Evolutionary conservation across 2,797 vertebrate genomes (phyloP).

Genomic region (Aeoliscus strigatus): DNA sequence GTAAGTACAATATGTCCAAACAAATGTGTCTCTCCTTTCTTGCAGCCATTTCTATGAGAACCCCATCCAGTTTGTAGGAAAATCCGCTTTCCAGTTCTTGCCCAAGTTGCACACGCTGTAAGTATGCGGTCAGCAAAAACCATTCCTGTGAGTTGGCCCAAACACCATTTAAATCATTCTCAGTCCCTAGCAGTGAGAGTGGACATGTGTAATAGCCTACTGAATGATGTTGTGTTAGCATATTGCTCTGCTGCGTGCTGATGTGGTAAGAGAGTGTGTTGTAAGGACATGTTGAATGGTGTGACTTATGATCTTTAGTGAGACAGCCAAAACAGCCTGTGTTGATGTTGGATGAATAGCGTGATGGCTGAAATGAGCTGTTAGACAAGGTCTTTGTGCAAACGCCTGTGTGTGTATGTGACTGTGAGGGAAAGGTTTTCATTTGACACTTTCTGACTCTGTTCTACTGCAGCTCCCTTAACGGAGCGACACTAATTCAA

Average conservation of each 20-base stretch:
- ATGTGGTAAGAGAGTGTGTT: slow-evolving; percentile 64
- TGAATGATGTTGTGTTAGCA: slow-evolving; percentile 68
- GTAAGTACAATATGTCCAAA: slow-evolving; percentile 1
- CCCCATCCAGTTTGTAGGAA: slow-evolving; percentile 93
- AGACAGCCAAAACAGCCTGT: slow-evolving; percentile 63
- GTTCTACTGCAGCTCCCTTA: slow-evolving; percentile 80
- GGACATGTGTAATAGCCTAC: slow-evolving; percentile 66
- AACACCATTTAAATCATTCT: slow-evolving; percentile 68
- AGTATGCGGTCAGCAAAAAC: slow-evolving; percentile 70
- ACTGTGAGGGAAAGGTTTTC: not conserved
- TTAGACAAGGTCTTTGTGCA: slow-evolving; percentile 49
- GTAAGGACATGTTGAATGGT: slow-evolving; percentile 69
- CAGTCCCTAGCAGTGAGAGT: slow-evolving; percentile 52
- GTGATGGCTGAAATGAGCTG: slow-evolving; percentile 69
- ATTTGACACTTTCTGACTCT: slow-evolving; percentile 41
- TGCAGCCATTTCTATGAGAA: slow-evolving; percentile 93
- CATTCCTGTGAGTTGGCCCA: slow-evolving; percentile 53
- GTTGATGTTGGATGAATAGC: slow-evolving; percentile 69
- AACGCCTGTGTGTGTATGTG: slow-evolving; percentile 3
- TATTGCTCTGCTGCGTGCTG: slow-evolving; percentile 54
- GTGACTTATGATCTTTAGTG: slow-evolving; percentile 69
- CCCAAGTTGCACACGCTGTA: slow-evolving; percentile 93
- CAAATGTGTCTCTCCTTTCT: slow-evolving; percentile 8
- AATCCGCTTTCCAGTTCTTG: slow-evolving; percentile 91
- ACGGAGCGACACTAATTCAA: slow-evolving; percentile 85